These are phyloP conservation scores for Tenebrosternarchus preto DNA, from an alignment of 2,113 vertebrate species.

Conservation along the genomic window DNA sequence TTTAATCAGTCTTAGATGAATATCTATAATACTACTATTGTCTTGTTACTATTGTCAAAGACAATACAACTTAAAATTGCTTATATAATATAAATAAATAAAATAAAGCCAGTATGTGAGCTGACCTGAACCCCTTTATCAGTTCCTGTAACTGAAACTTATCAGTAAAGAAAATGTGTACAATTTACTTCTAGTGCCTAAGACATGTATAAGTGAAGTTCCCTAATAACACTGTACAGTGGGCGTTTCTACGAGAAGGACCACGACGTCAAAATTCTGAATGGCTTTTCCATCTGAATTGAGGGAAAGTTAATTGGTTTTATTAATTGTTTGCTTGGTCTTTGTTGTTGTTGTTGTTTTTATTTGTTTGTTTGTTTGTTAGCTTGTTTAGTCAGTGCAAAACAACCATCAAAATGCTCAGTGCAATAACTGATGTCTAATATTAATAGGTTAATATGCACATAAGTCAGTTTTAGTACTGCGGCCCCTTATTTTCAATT, in stretches of 20 bases:
- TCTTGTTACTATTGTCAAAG: neutral
- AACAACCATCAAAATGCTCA: neutral
- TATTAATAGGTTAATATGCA: neutral
- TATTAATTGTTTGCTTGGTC: too few relatives aligned
- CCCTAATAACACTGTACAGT: conserved; percentile 3
- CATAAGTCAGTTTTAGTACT: neutral
- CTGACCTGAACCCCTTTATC: neutral
- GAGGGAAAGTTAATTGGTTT: neutral
- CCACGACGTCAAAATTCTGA: neutral
- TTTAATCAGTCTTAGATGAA: conserved; percentile 29
- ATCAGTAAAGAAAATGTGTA: neutral
- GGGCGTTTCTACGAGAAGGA: neutral
- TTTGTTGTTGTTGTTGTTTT: too few relatives aligned
- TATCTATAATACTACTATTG: neutral
- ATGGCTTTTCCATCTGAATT: neutral
- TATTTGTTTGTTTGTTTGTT: too few relatives aligned
- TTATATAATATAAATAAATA: neutral
- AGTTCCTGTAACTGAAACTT: neutral
- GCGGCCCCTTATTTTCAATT: neutral
- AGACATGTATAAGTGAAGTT: neutral
- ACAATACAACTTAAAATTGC: neutral
- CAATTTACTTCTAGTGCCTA: neutral
- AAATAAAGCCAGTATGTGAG: neutral
- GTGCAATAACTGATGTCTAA: neutral
- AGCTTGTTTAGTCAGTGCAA: too few relatives aligned